Evolutionary conservation across 2,888 invertebrate genomes (phyloP), one percentile per base, ranked within the genome.

Genomic region (Eledone cirrhosa): DNA sequence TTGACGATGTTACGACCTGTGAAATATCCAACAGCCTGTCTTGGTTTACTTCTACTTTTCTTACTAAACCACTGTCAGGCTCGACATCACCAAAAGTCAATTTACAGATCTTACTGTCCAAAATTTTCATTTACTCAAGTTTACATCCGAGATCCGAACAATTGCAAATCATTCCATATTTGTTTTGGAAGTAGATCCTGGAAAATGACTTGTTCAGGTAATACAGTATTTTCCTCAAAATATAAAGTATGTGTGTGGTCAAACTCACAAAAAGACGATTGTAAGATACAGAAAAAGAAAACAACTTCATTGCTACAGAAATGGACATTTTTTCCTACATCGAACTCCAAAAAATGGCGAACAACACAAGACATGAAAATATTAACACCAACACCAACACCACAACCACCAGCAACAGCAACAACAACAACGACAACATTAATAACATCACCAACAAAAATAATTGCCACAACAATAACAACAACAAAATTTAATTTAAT

Each of bases 221-320:
- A 80, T 41, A 83, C 83, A 0, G 82, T 83, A 13, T 83, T 79
- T 77, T 83, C 83, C 0, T 65, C 82, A 14, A 80, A 82, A 41
- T 80, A 79, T 48, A 83, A 82, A 63, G 83, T 83, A 19, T 83
- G 83, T 31, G 83, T 83, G 11, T 83, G 83, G 83, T 77, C 77
- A 33, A 77, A 81, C 29, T 82, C 83, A 3, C 53, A 29, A 22
- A 82, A 78, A 53, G 83, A 83, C 48, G 83, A 83, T 16, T 76
- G 76, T 27, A 13, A 0, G 5, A 33, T 4, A n/a, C n/a, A 19
- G n/a, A 72, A 72, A 33, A 41, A 72, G 22, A 72, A 72, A 33
- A 8, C n/a, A 11, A 41, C 41, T 41, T 41, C 41, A 41, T 3
- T 41, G 41, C 41, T 41, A 41, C 41, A 41, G 41, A 41, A 11